These are phyloP conservation scores for Zygogramma bicolorata DNA, from an alignment of 2,888 invertebrate genomes.

Conservation along the genomic window DNA sequence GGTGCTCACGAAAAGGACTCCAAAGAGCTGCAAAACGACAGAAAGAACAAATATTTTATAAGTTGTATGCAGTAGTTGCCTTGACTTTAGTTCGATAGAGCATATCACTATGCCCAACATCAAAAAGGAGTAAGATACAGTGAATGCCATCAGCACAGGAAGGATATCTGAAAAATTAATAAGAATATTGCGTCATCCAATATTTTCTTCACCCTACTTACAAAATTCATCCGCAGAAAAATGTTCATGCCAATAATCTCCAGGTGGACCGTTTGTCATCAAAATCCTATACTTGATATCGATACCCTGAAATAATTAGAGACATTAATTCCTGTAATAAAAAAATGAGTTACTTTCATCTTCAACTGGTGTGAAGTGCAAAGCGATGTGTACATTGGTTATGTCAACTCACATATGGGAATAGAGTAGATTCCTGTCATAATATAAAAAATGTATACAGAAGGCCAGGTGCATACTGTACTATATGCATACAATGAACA, in stretches of 20 bases:
- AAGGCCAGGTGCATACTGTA: too few relatives aligned
- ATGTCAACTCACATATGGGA: too few relatives aligned
- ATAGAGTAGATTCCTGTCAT: too few relatives aligned
- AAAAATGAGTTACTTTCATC: too few relatives aligned
- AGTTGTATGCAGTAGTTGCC: slow-evolving; percentile 88
- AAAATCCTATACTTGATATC: slow-evolving; percentile 83
- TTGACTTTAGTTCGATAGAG: slow-evolving; percentile 79
- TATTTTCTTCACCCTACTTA: slow-evolving; percentile 69
- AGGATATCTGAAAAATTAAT: slow-evolving; percentile 79
- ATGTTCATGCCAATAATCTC: slow-evolving; percentile 88
- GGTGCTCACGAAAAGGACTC: slow-evolving; percentile 77
- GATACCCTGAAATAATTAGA: slow-evolving; percentile 73
- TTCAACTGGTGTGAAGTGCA: too few relatives aligned
- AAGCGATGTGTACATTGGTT: too few relatives aligned
- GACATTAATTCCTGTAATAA: too few relatives aligned
- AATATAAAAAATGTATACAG: too few relatives aligned
- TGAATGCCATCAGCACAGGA: slow-evolving; percentile 82
- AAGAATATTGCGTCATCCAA: neutral
- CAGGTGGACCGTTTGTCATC: slow-evolving; percentile 88
- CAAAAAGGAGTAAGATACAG: slow-evolving; percentile 79
- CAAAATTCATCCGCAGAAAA: slow-evolving; percentile 97
- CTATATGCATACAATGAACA: too few relatives aligned
- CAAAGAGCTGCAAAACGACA: slow-evolving; percentile 77
- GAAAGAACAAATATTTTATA: slow-evolving; percentile 88
- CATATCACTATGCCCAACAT: slow-evolving; percentile 80